Evolutionary conservation across 2,113 vertebrate genomes (phyloP), one percentile per base, ranked within the genome.

Genomic region (Erythrocebus patas): DNA sequence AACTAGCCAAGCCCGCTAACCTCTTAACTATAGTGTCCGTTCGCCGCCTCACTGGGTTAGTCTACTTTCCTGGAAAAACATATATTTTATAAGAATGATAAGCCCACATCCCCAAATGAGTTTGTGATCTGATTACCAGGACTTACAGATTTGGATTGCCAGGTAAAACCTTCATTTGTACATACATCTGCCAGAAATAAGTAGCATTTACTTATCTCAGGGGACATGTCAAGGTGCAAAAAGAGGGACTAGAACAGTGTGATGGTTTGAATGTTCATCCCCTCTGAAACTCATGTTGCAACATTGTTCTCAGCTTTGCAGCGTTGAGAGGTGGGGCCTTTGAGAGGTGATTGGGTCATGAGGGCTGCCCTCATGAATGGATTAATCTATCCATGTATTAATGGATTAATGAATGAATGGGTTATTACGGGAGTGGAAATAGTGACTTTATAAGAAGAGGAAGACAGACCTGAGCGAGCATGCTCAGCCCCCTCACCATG

Each of bases 1-100:
- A 43, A 45, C 6, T 10, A 57, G 5, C 16, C 25, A 35, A 86
- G 5, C 4, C 16, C 4, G 0, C 0, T 43, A 40, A n/a, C 18
- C 7, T 76, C 35, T 59, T 88, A 87, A 75, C 57, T 38, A 3
- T 20, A 27, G 1, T 76, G 32, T 48, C 7, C 1, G 11, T 25
- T 55, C 0, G 11, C 25, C 8, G 2, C 8, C 6, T 68, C 5
- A 45, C 23, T 75, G 40, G 45, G 22, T 17, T 43, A 45, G 23
- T 14, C 7, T 64, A 72, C 17, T 72, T 16, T 76, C 40, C 35
- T 70, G 14, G 38, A 61, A 79, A 27, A 23, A 32, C 25, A 14
- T 35, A 9, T 43, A 11, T 73, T 73, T 45, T 70, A 9, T 80
- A 80, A 86, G 20, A 45, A 35, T 59, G 1, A 35, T 8, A 70